Conservation (phyloP, 2,113 vertebrate species). For the Urocynchramus pylzowi region DNA sequence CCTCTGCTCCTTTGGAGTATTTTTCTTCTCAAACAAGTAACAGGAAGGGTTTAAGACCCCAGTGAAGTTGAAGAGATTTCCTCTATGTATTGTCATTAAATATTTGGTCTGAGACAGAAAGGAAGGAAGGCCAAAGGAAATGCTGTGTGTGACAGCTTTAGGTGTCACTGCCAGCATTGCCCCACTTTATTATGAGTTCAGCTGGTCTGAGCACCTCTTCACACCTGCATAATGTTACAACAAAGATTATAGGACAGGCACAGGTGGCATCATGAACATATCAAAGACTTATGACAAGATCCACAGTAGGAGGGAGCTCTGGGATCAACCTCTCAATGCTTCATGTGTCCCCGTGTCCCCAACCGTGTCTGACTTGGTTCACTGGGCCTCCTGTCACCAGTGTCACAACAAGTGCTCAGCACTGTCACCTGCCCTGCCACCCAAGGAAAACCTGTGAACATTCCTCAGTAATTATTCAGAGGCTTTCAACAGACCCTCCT, state of each 20-base stretch:
- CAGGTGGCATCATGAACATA: not conserved
- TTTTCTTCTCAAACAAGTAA: not conserved
- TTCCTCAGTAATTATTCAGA: not conserved
- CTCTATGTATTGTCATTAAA: not conserved
- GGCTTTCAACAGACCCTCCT: not conserved
- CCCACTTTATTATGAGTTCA: not conserved
- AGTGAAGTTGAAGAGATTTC: not conserved
- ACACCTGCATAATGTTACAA: not conserved
- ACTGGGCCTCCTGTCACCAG: not conserved
- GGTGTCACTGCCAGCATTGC: not conserved
- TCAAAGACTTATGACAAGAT: not conserved
- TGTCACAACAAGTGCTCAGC: not conserved
- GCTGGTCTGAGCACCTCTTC: not conserved
- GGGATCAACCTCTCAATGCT: not conserved
- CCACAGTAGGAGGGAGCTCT: not conserved
- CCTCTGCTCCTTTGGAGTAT: not conserved
- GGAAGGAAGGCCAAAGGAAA: not conserved
- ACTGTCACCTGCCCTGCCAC: not conserved
- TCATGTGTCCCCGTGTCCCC: not conserved
- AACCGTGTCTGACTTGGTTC: fast-evolving
- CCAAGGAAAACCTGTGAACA: not conserved
- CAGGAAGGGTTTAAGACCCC: not conserved
- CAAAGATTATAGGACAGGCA: not conserved
- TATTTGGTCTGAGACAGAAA: not conserved
- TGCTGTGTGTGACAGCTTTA: not conserved